phyloP scores from a whole-genome alignment of 1,140 invertebrate species.

The Centruroides sculpturatus region DNA sequence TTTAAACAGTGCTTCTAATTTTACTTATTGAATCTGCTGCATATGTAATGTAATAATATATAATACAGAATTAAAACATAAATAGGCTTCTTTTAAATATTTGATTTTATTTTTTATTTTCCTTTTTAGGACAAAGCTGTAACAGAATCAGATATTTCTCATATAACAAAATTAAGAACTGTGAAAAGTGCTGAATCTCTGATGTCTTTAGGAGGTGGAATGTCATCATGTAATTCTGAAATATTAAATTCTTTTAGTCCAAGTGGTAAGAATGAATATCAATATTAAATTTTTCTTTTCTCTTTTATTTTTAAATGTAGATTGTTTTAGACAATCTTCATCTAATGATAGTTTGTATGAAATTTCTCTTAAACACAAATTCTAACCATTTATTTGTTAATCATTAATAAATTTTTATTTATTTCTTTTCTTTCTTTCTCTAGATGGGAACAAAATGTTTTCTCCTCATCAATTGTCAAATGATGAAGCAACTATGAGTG shows the following conservation, averaged over 20 bases:
- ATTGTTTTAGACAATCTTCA: no score
- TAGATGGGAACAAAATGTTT: neutral
- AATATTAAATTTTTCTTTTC: neutral
- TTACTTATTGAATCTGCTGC: no score
- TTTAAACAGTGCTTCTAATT: no score
- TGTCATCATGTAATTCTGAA: slow-evolving; percentile 2
- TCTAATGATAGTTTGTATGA: no score
- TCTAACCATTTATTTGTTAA: no score
- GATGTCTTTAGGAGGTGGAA: slow-evolving; percentile 24
- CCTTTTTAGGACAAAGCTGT: slow-evolving; percentile 20
- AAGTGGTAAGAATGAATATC: slow-evolving; percentile 21
- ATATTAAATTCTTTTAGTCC: slow-evolving; percentile 18
- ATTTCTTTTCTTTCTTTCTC: neutral
- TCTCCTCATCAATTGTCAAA: slow-evolving; percentile 15
- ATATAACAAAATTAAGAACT: slow-evolving; percentile 39
- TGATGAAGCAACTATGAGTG: neutral
- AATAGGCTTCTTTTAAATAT: no score
- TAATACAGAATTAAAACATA: no score
- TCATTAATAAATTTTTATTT: no score
- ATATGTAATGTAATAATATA: no score
- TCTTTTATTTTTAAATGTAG: neutral
- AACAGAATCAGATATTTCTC: slow-evolving; percentile 19
- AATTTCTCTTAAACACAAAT: no score
- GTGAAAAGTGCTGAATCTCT: slow-evolving; percentile 55
- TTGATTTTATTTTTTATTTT: no score